Base-by-base conservation (phyloP, 1,140 invertebrate species). In the Drosophila sp. region DNA sequence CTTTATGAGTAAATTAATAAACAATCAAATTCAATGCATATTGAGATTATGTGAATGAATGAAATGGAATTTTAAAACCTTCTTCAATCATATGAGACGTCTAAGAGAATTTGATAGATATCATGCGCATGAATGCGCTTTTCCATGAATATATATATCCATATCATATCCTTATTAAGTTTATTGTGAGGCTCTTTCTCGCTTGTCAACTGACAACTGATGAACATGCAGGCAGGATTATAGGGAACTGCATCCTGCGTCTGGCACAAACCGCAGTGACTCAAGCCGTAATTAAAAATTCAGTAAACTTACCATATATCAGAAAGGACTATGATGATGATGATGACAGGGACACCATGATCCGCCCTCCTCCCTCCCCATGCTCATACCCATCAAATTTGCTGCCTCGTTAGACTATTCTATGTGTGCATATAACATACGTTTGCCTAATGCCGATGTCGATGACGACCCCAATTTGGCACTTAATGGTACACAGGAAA, bases 381-480 rank as follows among this genome's bases (percentile, higher is more conserved):
- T 1, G n/a, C 4, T n/a, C 17, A 47, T 47, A 35, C 41, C 23
- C 41, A 47, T 50, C n/a, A 25, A 17, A 27, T 50, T 50, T 50
- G 44, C 44, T 27, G 3, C 10, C 41, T 47, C 40, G 41, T 25
- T 47, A 47, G 41, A 50, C 23, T 50, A 50, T 50, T 50, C 44
- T 50, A 47, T 47, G 17, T 47, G 44, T 47, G 7, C 17, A 47
- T 47, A 47, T 50, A 50, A 50, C 23, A 7, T 27, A 50, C 3
- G 44, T 3, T 27, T 50, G 25, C 23, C 47, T 25, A 44, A n/a
- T 50, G 44, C 44, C 25, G 23, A 50, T 50, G 10, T 50, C 25
- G 23, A 50, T 50, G 44, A 50, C 44, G 44, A 50, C 44, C 44
- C 44, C 44, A 50, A 50, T 50, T 50, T 50, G 44, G 44, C 23